Conservation (phyloP, 2,113 vertebrate genomes). For the Nettapus auritus region DNA sequence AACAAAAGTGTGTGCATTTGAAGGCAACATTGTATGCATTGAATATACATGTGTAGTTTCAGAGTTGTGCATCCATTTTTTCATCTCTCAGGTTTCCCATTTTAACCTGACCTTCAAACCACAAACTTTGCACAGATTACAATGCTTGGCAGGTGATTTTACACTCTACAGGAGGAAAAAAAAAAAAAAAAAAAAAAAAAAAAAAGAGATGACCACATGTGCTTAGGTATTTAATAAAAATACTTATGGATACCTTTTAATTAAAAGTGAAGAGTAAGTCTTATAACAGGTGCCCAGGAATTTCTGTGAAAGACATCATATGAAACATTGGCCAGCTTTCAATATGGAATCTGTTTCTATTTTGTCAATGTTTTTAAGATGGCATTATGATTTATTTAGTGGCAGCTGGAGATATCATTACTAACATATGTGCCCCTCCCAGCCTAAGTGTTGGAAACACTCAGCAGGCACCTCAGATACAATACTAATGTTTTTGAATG, state of each 20-base stretch:
- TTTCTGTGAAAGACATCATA: constrained; percentile 50
- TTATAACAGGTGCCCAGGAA: constrained; percentile 51
- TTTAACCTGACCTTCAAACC: not conserved
- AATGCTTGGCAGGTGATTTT: constrained; percentile 9
- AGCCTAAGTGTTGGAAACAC: constrained; percentile 16
- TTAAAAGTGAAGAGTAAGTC: constrained; percentile 53
- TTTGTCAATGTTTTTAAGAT: constrained; percentile 64
- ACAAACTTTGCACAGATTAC: not conserved
- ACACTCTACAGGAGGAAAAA: not conserved
- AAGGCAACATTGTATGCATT: not conserved
- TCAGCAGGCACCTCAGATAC: constrained; percentile 32
- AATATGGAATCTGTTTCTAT: constrained; percentile 57
- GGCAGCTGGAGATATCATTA: constrained; percentile 63
- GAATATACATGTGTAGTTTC: not conserved
- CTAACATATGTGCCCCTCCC: constrained; percentile 42
- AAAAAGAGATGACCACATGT: constrained; percentile 8
- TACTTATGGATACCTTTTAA: constrained; percentile 30
- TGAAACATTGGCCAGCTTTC: constrained; percentile 53
- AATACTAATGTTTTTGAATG: constrained; percentile 13
- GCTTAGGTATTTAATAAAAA: constrained; percentile 37
- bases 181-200: constrained; percentile 39
- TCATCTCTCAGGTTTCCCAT: not conserved
- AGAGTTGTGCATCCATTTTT: not conserved
- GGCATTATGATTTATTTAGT: constrained; percentile 68
- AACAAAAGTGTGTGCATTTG: not conserved